A percentile compares a stretch with the other conserved stretches of the same genome.
Conservation (phyloP, 2,888 invertebrate species). For the Nomada fabriciana region DNA sequence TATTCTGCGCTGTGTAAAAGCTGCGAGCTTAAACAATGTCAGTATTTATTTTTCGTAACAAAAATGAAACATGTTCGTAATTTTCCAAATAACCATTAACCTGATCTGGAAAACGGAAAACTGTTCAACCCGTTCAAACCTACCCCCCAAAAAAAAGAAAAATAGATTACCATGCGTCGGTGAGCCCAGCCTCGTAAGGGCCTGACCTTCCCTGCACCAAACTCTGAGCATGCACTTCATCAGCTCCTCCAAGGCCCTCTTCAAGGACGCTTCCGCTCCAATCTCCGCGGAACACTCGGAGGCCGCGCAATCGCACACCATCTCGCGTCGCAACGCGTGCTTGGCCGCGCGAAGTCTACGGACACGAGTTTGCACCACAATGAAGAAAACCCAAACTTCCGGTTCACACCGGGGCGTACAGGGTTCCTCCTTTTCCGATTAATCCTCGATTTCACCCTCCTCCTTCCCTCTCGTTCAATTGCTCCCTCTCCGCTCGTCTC, state of each 20-base stretch:
- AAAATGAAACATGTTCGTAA: no score
- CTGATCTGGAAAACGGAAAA: neutral
- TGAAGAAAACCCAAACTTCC: neutral
- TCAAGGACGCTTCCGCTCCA: slow-evolving; percentile 85
- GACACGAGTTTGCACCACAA: neutral
- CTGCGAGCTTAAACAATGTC: no score
- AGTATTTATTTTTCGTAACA: no score
- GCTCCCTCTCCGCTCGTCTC: neutral
- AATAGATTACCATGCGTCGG: slow-evolving; percentile 80
- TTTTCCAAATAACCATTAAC: neutral
- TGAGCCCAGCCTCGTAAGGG: slow-evolving; percentile 88
- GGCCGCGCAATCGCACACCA: slow-evolving; percentile 83
- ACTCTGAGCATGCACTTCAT: slow-evolving; percentile 92
- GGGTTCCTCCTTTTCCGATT: no score
- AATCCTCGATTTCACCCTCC: no score
- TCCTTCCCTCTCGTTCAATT: neutral
- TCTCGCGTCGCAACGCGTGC: slow-evolving; percentile 58
- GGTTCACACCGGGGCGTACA: neutral
- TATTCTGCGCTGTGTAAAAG: no score
- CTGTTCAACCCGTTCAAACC: neutral
- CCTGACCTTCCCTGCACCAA: slow-evolving; percentile 92
- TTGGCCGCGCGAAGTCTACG: no score
- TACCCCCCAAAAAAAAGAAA: no score
- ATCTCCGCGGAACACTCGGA: slow-evolving; percentile 77
- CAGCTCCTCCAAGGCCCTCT: slow-evolving; percentile 90